Base-by-base conservation (phyloP, 1,140 invertebrate species). In the Zaprionus davidi region DNA sequence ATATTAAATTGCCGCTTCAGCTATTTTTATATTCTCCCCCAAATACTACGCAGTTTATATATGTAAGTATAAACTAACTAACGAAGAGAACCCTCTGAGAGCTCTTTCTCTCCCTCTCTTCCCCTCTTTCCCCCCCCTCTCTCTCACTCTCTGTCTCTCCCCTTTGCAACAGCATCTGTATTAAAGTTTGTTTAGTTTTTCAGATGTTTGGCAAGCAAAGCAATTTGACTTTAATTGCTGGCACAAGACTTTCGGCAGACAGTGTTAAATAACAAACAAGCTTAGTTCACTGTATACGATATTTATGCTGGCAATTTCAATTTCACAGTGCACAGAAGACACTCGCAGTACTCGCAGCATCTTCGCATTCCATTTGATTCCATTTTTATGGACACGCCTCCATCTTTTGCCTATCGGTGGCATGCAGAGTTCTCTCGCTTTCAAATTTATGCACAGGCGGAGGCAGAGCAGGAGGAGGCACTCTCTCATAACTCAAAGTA, bases 371-470 rank as follows among this genome's bases (percentile, higher is more conserved):
- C 53, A 56, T 49, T 68, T 68, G 56, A 49, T 68, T 59, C 57
- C 53, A 22, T 58, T 59, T 68, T 68, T 68, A 68, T 59, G 66
- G 20, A 17, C 55, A 17, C 41, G 41, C n/a, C 41, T 9, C 41
- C n/a, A 46, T 17, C 41, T 17, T 17, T 11, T 12, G 22, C 53
- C 53, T 56, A 28, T 56, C 53, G 17, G 13, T 6, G 24, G 17
- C n/a, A 7, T 41, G 38, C 56, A 67, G 51, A 26, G 51, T 31
- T 44, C 24, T 56, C 24, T 56, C 46, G 46, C 24, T 51, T 22
- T 22, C 1, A 20, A 51, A 51, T 51, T 51, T 51, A 51, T 51
- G 12, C 46, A 49, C 9, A 11, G 31, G 2, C 31, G 31, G 9
- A 34, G 31, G 31, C 31, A 1, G 20, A 20, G 2, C 9, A 34